Base-by-base conservation (phyloP, 2,113 vertebrate species). In the Tricholaema leucomelas region DNA sequence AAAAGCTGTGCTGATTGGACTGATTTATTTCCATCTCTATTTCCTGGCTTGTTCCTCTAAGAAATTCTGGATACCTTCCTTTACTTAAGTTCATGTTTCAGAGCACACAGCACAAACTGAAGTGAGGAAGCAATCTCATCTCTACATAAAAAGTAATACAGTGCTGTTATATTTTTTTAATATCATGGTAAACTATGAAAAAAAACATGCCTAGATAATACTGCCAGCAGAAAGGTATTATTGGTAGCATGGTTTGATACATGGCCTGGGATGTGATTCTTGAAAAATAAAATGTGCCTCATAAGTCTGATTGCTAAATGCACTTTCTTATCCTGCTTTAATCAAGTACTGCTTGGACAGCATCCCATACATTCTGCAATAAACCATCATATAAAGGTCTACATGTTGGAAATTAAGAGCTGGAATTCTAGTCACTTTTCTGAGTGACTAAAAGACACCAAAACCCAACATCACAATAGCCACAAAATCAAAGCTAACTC, bases 21-120 rank as follows among this genome's bases (percentile, higher is more conserved):
- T 63, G 58, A 81, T 91, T 87, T 77, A 81, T 67, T 92, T 92
- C 30, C 60, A 35, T 67, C 36, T 23, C 33, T 91, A 31, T 90
- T 90, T 91, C 52, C 64, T 90, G 64, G 36, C 61, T 91, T 59
- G 11, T 56, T 91, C 35, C 58, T 84, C 52, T 52, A 71, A 74
- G 46, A 85, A 91, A 80, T 42, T 27, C 20, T 35, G 25, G 67
- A 82, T 19, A 59, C 28, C 20, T 92, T 90, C 48, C n/a, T 64
- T 72, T 77, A 66, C 10, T 71, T 40, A 50, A 81, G 31, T 31
- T n/a, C 33, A 30, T 23, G 76, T 92, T 85, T 67, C 40, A 79
- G 69, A 84, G 54, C 77, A 61, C 19, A 44, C 15, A 84, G 58
- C 13, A 56, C 27, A 56, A 33, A 60, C 6, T 35, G 61, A 81